Evolutionary conservation across 1,140 invertebrate genomes (phyloP).

Genomic region (Saccostrea echinata): DNA sequence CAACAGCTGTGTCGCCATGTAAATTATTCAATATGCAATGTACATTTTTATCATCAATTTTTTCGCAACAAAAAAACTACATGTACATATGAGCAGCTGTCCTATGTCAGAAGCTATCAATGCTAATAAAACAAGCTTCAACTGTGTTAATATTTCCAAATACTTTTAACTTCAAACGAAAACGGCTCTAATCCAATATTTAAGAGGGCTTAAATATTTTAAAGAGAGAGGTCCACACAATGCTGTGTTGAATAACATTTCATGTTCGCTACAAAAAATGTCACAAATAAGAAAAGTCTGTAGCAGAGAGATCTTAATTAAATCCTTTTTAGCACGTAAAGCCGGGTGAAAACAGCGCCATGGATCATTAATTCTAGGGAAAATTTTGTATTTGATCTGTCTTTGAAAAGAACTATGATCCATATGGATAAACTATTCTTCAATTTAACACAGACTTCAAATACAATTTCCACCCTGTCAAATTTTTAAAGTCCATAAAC

Average conservation of each 20-base stretch:
- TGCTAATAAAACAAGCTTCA: not conserved
- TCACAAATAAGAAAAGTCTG: constrained; percentile 27
- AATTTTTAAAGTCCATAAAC: constrained; percentile 29
- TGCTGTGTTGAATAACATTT: constrained; percentile 21
- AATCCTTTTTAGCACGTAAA: constrained; percentile 32
- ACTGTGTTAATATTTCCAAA: constrained; percentile 30
- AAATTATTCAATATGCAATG: not conserved
- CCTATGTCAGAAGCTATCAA: constrained; percentile 1
- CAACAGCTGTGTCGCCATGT: not conserved
- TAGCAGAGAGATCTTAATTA: constrained; percentile 32
- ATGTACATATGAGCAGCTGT: constrained; percentile 21
- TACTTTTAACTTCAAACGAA: constrained; percentile 35
- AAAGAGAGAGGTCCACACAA: constrained; percentile 12
- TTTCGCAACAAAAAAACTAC: not conserved
- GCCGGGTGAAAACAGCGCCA: constrained; percentile 9
- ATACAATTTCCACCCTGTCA: not conserved
- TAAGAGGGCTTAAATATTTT: constrained; percentile 33
- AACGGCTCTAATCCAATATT: constrained; percentile 31
- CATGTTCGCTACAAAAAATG: constrained; percentile 32
- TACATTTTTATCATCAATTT: not conserved
- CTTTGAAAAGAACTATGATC: constrained; percentile 35
- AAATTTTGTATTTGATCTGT: not conserved
- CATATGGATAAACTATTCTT: constrained; percentile 29
- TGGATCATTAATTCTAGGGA: constrained; percentile 23
- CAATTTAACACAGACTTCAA: not conserved